These are phyloP conservation scores for Cyphomyrmex costatus DNA, from an alignment of 1,140 invertebrate genomes.

Conservation along the genomic window DNA sequence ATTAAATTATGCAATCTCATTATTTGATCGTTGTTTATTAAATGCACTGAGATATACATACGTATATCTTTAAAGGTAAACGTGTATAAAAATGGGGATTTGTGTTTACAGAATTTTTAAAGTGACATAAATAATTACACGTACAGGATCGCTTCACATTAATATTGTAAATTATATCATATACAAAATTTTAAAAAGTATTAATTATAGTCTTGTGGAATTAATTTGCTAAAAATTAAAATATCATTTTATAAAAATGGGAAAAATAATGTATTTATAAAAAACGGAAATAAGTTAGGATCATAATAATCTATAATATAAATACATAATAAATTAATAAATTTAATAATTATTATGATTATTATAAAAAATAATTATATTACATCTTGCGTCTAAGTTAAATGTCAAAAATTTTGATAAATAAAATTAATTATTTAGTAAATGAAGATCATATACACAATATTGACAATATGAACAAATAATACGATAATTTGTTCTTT, in stretches of 20 bases:
- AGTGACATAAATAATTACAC: background rate
- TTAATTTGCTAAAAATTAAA: background rate
- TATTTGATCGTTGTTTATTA: background rate
- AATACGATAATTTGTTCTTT: background rate
- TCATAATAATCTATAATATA: background rate
- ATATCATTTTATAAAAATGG: background rate
- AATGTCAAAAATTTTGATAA: background rate
- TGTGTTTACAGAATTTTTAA: background rate
- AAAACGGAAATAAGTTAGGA: background rate
- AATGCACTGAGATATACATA: background rate
- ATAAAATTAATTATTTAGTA: background rate
- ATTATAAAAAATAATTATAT: background rate
- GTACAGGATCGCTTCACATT: background rate
- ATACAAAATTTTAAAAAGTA: background rate
- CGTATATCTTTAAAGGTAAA: background rate
- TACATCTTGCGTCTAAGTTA: background rate
- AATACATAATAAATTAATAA: background rate
- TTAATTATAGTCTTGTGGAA: background rate
- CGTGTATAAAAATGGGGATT: background rate
- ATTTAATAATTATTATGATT: background rate
- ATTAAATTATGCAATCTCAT: constrained; percentile 1
- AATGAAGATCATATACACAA: background rate
- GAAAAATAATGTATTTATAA: background rate
- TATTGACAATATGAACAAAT: background rate
- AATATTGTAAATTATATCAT: background rate